Evolutionary conservation across 2,888 invertebrate species (phyloP).

Genomic region (Brachycybe producta): DNA sequence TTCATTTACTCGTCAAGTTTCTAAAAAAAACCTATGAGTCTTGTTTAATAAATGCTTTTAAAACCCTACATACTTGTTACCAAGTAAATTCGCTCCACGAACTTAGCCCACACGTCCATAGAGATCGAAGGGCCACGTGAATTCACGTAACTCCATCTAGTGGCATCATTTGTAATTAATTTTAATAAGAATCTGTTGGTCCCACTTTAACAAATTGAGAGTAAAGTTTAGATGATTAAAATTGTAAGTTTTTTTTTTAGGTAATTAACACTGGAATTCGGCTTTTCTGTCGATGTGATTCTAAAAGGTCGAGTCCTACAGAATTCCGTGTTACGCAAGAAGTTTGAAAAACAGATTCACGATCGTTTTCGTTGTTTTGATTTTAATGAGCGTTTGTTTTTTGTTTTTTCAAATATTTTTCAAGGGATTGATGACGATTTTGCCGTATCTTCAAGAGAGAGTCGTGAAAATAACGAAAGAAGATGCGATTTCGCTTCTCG

Average conservation of each 20-base stretch:
- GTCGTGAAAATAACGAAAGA: slow-evolving; percentile 55
- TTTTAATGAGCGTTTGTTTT: slow-evolving; percentile 1
- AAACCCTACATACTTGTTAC: no score
- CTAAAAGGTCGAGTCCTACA: slow-evolving; percentile 65
- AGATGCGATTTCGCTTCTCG: slow-evolving; percentile 63
- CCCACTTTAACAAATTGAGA: no score
- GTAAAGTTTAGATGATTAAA: no score
- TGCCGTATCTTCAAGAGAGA: slow-evolving; percentile 55
- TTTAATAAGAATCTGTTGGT: no score
- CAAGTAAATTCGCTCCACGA: no score
- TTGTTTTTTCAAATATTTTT: slow-evolving; percentile 15
- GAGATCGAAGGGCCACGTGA: no score
- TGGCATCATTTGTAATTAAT: no score
- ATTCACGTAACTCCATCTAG: no score
- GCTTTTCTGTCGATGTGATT: slow-evolving; percentile 82
- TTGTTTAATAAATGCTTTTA: no score
- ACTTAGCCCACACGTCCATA: no score
- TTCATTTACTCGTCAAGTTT: no score
- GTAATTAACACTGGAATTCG: slow-evolving; percentile 96
- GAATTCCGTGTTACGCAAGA: slow-evolving; percentile 84
- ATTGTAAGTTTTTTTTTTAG: slow-evolving; percentile 29
- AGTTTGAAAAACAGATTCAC: slow-evolving; percentile 29
- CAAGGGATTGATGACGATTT: slow-evolving; percentile 61
- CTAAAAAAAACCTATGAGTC: no score
- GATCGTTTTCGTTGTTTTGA: neutral